Conservation (phyloP, 1,140 invertebrate species). For the Apis cerana region DNA sequence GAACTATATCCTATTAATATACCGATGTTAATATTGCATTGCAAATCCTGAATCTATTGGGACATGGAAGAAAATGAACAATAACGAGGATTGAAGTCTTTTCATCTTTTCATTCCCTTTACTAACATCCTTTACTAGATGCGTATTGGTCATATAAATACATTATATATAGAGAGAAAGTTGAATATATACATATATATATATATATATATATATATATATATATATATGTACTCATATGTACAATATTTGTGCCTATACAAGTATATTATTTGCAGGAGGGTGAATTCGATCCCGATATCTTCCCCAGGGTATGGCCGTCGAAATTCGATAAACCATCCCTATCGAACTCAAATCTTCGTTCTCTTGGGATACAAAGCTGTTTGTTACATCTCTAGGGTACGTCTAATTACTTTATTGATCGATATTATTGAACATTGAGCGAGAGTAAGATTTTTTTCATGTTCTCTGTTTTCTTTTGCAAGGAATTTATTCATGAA, state of each 20-base stretch:
- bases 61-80: not conserved
- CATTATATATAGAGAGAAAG: not conserved
- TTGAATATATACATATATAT: no score
- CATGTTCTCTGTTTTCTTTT: not conserved
- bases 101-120: not conserved
- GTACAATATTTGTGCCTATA: not conserved
- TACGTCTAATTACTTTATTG: slow-evolving; percentile 40
- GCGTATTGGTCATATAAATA: slow-evolving; percentile 5
- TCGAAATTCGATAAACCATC: slow-evolving; percentile 46
- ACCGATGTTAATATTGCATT: not conserved
- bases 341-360: slow-evolving; percentile 32
- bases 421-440: not conserved
- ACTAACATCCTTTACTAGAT: not conserved
- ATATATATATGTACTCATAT: no score
- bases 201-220: no score
- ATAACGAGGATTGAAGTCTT: slow-evolving; percentile 5
- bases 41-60: not conserved
- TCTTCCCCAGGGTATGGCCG: slow-evolving; percentile 21
- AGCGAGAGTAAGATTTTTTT: slow-evolving; percentile 5
- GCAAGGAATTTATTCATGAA: not conserved
- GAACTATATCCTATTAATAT: not conserved
- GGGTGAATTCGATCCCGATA: slow-evolving; percentile 43
- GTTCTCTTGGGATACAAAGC: not conserved
- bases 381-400: slow-evolving; percentile 6
- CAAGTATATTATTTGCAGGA: slow-evolving; percentile 5